These are phyloP conservation scores for Drosophila phalerata DNA, from an alignment of 2,888 invertebrate species.

Conservation along the genomic window DNA sequence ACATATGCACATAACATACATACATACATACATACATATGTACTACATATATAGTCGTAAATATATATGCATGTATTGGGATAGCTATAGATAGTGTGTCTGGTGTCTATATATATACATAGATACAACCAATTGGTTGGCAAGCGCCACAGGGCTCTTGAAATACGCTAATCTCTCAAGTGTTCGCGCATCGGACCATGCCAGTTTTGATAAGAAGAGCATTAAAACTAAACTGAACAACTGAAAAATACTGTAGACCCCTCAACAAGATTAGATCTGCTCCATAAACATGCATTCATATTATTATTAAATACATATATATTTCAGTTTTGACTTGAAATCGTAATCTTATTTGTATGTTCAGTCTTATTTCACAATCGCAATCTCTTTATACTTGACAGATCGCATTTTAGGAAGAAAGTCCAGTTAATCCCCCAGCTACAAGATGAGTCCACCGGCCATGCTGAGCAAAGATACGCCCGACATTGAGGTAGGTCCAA, in stretches of 20 bases:
- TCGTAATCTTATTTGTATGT: not conserved
- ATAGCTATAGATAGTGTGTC: constrained; percentile 4
- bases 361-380: constrained; percentile 5
- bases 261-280: constrained; percentile 41
- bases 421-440: constrained; percentile 8
- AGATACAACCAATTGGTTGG: constrained; percentile 52
- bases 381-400: constrained; percentile 7
- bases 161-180: constrained; percentile 43
- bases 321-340: not conserved
- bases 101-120: constrained; percentile 41
- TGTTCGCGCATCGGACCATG: constrained; percentile 41
- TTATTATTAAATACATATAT: not conserved
- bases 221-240: not conserved
- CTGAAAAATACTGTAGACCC: constrained; percentile 22
- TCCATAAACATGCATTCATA: constrained; percentile 3
- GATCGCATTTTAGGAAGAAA: constrained; percentile 9
- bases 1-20: constrained; percentile 1
- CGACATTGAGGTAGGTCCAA: constrained; percentile 91
- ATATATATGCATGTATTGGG: constrained; percentile 12
- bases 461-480: constrained; percentile 90
- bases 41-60: constrained; percentile 2
- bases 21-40: not conserved
- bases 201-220: constrained; percentile 44
- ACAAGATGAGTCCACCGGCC: constrained; percentile 85
- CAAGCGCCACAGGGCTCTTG: constrained; percentile 38